Evolutionary conservation across 2,888 invertebrate genomes (phyloP).

Genomic region (Drosophila affinis): DNA sequence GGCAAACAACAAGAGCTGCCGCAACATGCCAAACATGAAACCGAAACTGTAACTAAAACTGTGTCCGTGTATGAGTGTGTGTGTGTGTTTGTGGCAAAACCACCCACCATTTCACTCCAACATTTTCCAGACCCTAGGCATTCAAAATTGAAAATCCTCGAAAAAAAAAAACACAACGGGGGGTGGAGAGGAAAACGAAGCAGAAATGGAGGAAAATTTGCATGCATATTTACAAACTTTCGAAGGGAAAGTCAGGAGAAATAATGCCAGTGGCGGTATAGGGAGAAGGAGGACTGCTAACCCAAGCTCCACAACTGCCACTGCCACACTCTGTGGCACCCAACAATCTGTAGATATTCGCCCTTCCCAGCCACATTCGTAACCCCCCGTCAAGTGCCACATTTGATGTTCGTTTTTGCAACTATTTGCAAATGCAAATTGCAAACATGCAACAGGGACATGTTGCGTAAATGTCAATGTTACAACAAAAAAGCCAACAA

Average conservation of each 20-base stretch:
- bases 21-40: constrained; percentile 77
- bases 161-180: constrained; percentile 33
- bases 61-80: no score
- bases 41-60: constrained; percentile 77
- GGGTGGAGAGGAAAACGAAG: not conserved
- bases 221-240: constrained; percentile 78
- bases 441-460: constrained; percentile 80
- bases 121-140: constrained; percentile 31
- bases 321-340: not conserved
- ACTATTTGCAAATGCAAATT: constrained; percentile 80
- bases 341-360: not conserved
- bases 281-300: not conserved
- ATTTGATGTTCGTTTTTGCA: constrained; percentile 79
- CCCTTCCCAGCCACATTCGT: not conserved
- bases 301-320: not conserved
- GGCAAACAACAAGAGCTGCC: constrained; percentile 55
- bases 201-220: constrained; percentile 62
- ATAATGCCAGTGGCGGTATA: constrained; percentile 8
- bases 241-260: constrained; percentile 55
- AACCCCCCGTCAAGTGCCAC: constrained; percentile 53
- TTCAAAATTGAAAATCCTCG: constrained; percentile 70
- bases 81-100: not conserved
- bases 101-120: constrained; percentile 5
- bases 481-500: constrained; percentile 36
- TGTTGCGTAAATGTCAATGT: constrained; percentile 80